phyloP scores from a whole-genome alignment of 1,140 invertebrate species.

The Drosophila nebulosa region DNA sequence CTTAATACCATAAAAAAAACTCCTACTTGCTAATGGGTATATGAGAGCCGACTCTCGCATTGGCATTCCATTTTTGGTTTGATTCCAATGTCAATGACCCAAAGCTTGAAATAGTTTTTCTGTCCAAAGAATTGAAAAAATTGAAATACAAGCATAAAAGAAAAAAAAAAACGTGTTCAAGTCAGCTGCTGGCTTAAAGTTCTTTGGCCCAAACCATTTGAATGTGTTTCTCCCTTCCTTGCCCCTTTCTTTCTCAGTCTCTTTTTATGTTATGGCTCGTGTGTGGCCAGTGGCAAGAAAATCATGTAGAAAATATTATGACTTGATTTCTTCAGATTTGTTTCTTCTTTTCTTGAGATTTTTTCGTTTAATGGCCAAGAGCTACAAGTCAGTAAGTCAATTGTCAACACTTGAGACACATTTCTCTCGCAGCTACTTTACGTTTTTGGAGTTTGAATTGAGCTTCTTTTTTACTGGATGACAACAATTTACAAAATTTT shows the following conservation, averaged over 20 bases:
- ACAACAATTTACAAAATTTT: conserved; percentile 20
- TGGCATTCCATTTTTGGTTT: background rate
- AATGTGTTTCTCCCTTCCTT: conserved; percentile 18
- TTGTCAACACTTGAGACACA: conserved; percentile 64
- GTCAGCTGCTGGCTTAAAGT: conserved; percentile 45
- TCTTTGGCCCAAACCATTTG: conserved; percentile 46
- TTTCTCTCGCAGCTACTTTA: conserved; percentile 14
- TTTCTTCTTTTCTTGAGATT: background rate
- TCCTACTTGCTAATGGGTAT: background rate
- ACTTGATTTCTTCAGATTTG: conserved; percentile 37
- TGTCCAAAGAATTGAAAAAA: background rate
- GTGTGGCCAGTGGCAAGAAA: conserved; percentile 30
- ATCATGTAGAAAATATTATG: conserved; percentile 42
- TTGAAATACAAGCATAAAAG: background rate
- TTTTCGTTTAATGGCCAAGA: conserved; percentile 28
- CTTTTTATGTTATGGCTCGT: background rate
- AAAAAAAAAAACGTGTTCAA: conserved; percentile 32
- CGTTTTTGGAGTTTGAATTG: background rate
- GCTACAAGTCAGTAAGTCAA: conserved; percentile 73
- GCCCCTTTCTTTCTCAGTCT: conserved; percentile 3
- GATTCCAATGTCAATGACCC: conserved; percentile 2
- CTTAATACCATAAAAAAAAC: too few species aligned
- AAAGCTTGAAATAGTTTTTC: background rate
- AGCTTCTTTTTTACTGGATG: background rate
- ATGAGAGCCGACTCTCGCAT: background rate